Percentiles rank a stretch among this genome's conserved stretches.
Conservation (phyloP, 2,113 vertebrate species). For the Catharus minimus region DNA sequence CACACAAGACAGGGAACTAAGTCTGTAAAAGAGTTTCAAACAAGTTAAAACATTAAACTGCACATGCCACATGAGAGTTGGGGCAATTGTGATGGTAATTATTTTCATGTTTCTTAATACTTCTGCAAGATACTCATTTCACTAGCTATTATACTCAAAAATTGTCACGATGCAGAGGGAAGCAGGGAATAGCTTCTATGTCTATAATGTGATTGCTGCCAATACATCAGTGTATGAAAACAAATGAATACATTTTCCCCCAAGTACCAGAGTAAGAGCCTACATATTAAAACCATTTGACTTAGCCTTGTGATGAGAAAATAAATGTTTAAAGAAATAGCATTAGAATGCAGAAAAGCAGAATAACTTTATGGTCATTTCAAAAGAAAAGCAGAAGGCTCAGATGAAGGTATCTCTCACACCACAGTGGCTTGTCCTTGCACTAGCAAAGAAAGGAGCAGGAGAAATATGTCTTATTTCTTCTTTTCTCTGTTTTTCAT, state of each 20-base stretch:
- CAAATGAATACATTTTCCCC: slow-evolving; percentile 14
- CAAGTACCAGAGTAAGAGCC: neutral
- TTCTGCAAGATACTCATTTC: slow-evolving; percentile 2
- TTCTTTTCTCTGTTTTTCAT: neutral
- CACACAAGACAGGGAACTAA: neutral
- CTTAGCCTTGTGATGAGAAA: neutral
- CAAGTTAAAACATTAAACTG: neutral
- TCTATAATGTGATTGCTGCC: neutral
- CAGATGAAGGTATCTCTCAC: neutral
- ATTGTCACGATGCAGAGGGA: neutral
- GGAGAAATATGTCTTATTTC: neutral
- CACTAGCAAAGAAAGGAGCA: neutral
- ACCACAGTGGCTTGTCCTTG: neutral
- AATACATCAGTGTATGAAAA: slow-evolving; percentile 15
- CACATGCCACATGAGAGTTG: neutral
- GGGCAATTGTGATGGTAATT: neutral
- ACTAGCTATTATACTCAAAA: slow-evolving; percentile 15
- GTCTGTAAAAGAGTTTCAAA: neutral
- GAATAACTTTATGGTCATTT: neutral
- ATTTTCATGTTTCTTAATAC: slow-evolving; percentile 23
- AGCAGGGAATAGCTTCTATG: neutral
- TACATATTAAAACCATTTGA: neutral
- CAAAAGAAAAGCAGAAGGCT: neutral
- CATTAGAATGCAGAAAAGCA: neutral
- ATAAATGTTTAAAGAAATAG: neutral